Evolutionary conservation across 2,797 vertebrate species (phyloP).

Genomic region (Kryptolebias ocellatus): DNA sequence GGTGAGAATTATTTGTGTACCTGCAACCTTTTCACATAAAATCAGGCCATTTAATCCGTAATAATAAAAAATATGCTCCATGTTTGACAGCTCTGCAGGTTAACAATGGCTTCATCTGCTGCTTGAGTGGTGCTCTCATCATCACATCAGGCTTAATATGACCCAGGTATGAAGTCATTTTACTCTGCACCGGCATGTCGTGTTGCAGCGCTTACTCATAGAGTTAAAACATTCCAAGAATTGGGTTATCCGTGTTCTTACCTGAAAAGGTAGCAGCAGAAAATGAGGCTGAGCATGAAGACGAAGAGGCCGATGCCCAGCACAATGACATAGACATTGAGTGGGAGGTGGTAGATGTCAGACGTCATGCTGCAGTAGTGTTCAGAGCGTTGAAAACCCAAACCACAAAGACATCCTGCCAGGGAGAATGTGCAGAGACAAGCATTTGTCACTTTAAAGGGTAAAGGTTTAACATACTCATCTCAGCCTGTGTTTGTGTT

Average conservation of each 20-base stretch:
- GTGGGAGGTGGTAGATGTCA: slow-evolving; percentile 83
- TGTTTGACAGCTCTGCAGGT: slow-evolving; percentile 5
- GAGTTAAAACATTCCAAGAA: neutral
- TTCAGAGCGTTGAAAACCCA: slow-evolving; percentile 81
- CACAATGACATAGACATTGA: slow-evolving; percentile 86
- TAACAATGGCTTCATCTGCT: slow-evolving; percentile 5
- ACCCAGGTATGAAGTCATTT: neutral
- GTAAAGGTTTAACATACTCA: slow-evolving; percentile 1
- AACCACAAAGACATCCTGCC: slow-evolving; percentile 83
- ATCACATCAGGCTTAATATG: slow-evolving; percentile 9
- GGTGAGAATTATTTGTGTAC: neutral
- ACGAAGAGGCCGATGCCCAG: slow-evolving; percentile 87
- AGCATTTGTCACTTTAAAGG: slow-evolving; percentile 1
- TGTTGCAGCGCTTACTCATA: neutral
- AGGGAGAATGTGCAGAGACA: slow-evolving; percentile 40
- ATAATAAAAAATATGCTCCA: neutral
- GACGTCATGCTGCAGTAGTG: slow-evolving; percentile 84
- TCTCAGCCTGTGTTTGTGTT: neutral
- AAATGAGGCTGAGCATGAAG: slow-evolving; percentile 88
- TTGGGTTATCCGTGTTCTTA: slow-evolving; percentile 35
- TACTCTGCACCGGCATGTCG: neutral
- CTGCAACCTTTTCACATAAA: neutral
- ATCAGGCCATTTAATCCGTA: neutral
- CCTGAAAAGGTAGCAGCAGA: slow-evolving; percentile 90
- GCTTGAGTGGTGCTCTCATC: neutral